Evolutionary conservation across 1,140 invertebrate genomes (phyloP), one percentile per base, ranked within the genome.

Genomic region (Bombus vancouverensis): DNA sequence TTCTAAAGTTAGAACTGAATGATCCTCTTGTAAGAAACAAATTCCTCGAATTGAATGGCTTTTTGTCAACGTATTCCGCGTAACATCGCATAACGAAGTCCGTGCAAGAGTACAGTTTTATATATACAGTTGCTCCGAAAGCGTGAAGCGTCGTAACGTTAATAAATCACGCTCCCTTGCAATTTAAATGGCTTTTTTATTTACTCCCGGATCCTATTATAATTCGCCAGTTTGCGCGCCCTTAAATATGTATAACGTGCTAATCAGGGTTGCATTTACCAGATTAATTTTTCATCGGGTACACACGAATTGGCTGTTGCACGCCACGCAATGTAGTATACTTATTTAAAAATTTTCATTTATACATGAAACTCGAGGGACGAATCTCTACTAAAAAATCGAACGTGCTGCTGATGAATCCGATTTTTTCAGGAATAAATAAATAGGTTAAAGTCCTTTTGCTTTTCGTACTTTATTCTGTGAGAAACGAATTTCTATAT

Each of bases 151-250:
- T 53, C 15, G 22, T 32, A 5, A 12, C 42, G 76, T 71, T 72
- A 72, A 80, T 80, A 85, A 85, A 85, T 85, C 76, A 73, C 32
- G 15, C 12, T 15, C n/a, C 68, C 32, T 62, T 53, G 76, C 57
- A 85, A 85, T 85, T 79, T 85, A 85, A 85, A 85, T 80, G 32
- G 34, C 39, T 57, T 73, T 85, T 80, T 85, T 65, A 80, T 85
- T 85, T 53, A 62, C 32, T 25, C 18, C 18, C 57, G 76, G n/a
- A 44, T 72, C 32, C 76, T 62, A 80, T 80, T 80, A 80, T 80
- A 80, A 72, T 71, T 59, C 18, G 28, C 53, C 39, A n/a, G 53
- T 65, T 78, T 53, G 70, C 68, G 18, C 34, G 18, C 44, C 34
- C 28, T 85, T 80, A 85, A 84, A 84, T 84, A 84, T 84, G 75